Base-by-base conservation (phyloP, 2,113 vertebrate genomes). In the Mugil cephalus region DNA sequence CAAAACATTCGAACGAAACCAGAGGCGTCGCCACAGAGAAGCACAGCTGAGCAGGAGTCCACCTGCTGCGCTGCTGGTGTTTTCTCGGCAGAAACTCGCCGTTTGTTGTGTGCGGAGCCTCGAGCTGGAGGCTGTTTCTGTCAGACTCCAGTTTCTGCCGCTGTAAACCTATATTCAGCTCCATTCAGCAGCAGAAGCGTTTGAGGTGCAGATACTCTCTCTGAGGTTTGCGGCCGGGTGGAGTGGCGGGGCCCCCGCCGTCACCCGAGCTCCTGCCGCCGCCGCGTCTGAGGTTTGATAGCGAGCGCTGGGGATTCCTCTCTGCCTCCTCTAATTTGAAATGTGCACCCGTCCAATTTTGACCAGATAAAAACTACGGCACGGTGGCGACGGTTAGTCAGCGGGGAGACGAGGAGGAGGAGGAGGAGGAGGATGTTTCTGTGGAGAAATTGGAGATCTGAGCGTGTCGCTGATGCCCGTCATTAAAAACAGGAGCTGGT, bases 391-490 rank as follows among this genome's bases (percentile, higher is more conserved):
- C 46, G 66, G 60, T 72, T 75, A 81, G 62, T 60, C 66, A 69
- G 51, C 10, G 39, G 14, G 11, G 30, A 34, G 39, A 12, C 48
- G 18, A 43, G 9, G 14, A 50, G 30, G 18, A 40, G 43, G 39
- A 24, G 52, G 24, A n/a, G 19, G 35, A 19, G 50, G 48, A 36
- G 64, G 70, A 80, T 72, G 80, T 86, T 76, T 69, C 50, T 21
- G 51, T 59, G 69, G 83, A 71, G 42, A 81, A 83, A 89, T 79
- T 39, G 48, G 36, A 67, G 77, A 89, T 87, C 58, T 78, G 63
- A 87, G 80, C 53, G 47, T 43, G 65, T 69, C 12, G 70, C 65
- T 82, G 79, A 76, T 64, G 78, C 38, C 72, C 10, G 4, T 78
- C 85, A 78, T 87, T 84, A 82, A 79, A 30, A 79, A 80, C n/a